Conservation (phyloP, 1,140 invertebrate genomes). For the Xylocopa sonorina region DNA sequence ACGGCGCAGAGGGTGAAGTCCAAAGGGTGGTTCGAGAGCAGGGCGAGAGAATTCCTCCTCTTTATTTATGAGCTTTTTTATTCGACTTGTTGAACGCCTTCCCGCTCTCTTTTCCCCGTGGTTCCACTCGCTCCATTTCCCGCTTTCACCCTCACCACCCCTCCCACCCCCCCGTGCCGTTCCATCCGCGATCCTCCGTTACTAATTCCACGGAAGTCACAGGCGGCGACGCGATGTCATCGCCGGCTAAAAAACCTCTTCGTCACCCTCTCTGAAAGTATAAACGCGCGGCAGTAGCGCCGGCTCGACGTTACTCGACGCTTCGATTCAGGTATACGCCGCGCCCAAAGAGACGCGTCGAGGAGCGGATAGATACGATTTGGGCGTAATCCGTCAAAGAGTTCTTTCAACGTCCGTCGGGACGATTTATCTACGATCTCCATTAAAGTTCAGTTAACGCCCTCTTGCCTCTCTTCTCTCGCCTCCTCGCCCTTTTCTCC, state of each 20-base stretch:
- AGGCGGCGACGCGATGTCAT: not conserved
- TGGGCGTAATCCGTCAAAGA: conserved; percentile 81
- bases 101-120: conserved; percentile 35
- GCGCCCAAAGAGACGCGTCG: conserved; percentile 49
- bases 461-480: conserved; percentile 71
- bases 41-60: conserved; percentile 73
- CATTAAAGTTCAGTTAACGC: conserved; percentile 82
- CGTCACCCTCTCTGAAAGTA: conserved; percentile 43
- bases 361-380: conserved; percentile 77
- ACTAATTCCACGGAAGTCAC: conserved; percentile 27
- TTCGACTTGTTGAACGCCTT: conserved; percentile 81
- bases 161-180: no score
- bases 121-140: conserved; percentile 21
- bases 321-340: conserved; percentile 41
- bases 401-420: conserved; percentile 76
- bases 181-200: not conserved
- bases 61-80: conserved; percentile 83
- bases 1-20: conserved; percentile 46
- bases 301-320: not conserved
- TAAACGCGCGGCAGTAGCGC: conserved; percentile 45
- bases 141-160: not conserved
- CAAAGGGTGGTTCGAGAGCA: conserved; percentile 68
- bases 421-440: conserved; percentile 80
- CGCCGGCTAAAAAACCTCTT: conserved; percentile 39
- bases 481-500: conserved; percentile 8